Conservation (phyloP, 1,140 invertebrate genomes). For the Rhizoglyphus robini region DNA sequence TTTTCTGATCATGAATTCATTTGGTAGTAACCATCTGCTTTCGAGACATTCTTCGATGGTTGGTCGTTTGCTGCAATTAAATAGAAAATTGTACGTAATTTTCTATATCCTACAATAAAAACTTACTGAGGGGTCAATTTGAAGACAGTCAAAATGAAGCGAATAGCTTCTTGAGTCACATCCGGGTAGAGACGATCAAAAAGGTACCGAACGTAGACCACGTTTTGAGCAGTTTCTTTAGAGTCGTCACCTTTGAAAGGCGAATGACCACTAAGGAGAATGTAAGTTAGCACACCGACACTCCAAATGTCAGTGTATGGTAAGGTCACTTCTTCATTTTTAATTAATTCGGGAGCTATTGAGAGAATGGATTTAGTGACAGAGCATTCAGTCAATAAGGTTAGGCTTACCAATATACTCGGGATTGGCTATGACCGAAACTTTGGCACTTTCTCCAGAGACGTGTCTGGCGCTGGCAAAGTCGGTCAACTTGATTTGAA, state of each 20-base stretch:
- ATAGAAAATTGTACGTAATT: constrained; percentile 6
- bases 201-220: constrained; percentile 78
- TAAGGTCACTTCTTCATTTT: constrained; percentile 61
- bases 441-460: constrained; percentile 56
- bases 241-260: constrained; percentile 72
- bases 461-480: constrained; percentile 69
- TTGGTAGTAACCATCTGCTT: constrained; percentile 80
- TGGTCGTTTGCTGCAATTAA: constrained; percentile 63
- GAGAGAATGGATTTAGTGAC: constrained; percentile 23
- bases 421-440: constrained; percentile 37
- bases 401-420: constrained; percentile 27
- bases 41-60: constrained; percentile 83
- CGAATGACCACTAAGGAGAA: constrained; percentile 82
- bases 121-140: constrained; percentile 76
- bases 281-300: constrained; percentile 77
- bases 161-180: constrained; percentile 77
- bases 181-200: constrained; percentile 89
- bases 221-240: constrained; percentile 75
- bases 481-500: constrained; percentile 76
- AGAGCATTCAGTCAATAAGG: constrained; percentile 14
- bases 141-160: constrained; percentile 87
- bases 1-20: constrained; percentile 83
- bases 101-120: constrained; percentile 13
- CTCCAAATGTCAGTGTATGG: constrained; percentile 92
- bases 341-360: constrained; percentile 71